These are phyloP conservation scores for Philypnodon macrostomus DNA, from an alignment of 2,797 vertebrate genomes.

Conservation along the genomic window DNA sequence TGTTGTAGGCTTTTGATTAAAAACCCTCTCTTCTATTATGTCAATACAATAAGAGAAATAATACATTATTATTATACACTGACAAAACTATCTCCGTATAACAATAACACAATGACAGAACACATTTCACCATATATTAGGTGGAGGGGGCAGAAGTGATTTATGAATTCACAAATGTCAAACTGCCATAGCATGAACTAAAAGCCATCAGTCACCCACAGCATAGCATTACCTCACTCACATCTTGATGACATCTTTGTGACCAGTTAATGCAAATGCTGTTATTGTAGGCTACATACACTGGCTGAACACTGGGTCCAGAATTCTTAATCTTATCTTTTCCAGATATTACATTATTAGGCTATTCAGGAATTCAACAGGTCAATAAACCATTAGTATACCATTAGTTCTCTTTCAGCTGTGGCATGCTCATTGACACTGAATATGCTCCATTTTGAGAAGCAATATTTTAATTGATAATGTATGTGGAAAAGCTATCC, in stretches of 20 bases:
- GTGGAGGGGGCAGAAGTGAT: conserved; percentile 5
- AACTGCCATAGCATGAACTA: conserved; percentile 35
- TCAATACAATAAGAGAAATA: no score
- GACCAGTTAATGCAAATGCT: conserved; percentile 20
- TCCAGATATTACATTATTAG: conserved; percentile 17
- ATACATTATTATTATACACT: conserved; percentile 30
- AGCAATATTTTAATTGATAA: no score
- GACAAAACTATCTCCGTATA: conserved; percentile 30
- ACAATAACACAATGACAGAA: conserved; percentile 27
- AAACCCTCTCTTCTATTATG: no score
- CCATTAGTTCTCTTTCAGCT: no score
- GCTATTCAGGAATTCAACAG: background rate
- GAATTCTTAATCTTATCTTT: conserved; percentile 3
- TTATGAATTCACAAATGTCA: conserved; percentile 33
- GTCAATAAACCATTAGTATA: no score
- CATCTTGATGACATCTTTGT: conserved; percentile 19
- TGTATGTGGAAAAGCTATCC: no score
- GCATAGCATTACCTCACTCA: conserved; percentile 48
- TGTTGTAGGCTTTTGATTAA: no score
- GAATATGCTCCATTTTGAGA: no score
- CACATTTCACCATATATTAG: conserved; percentile 4
- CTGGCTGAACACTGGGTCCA: background rate
- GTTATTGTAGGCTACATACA: conserved; percentile 11
- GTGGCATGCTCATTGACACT: no score
- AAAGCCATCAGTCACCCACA: conserved; percentile 38